A percentile compares a stretch with the other conserved stretches of the same genome.
Evolutionary conservation across 92 coral and sea anemone genomes (phyloP).

Genomic region (Zoanthus gigantus): DNA sequence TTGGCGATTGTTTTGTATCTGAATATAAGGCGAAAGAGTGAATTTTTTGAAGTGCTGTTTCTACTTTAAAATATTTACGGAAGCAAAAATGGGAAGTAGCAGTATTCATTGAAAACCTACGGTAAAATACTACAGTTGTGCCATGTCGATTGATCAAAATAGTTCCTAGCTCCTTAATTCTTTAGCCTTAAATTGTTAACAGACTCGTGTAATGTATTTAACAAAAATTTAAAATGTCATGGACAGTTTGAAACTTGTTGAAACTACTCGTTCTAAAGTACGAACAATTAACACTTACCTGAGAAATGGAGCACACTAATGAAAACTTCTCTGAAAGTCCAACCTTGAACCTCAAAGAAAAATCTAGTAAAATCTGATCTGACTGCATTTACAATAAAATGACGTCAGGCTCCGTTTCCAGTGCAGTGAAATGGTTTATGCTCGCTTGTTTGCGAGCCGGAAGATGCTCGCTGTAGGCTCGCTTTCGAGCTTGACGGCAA

Average conservation of each 20-base stretch:
- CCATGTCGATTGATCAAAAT: neutral
- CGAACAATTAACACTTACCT: too few relatives aligned
- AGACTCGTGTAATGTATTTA: too few relatives aligned
- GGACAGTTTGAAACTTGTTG: too few relatives aligned
- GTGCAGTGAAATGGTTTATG: neutral
- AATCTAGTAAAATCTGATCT: neutral
- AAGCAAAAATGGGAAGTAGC: neutral
- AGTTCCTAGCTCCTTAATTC: neutral
- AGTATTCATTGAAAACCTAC: neutral
- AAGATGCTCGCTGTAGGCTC: neutral
- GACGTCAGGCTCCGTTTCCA: neutral
- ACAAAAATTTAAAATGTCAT: too few relatives aligned
- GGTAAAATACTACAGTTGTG: neutral
- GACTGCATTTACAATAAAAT: too few relatives aligned
- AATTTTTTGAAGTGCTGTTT: neutral
- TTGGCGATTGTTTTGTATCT: too few relatives aligned
- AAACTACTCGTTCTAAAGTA: too few relatives aligned
- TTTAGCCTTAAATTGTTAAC: too few relatives aligned
- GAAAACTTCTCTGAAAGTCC: too few relatives aligned
- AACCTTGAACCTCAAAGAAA: neutral
- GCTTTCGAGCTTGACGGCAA: neutral
- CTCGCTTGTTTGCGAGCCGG: neutral
- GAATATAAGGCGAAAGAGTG: too few relatives aligned
- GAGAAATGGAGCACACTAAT: too few relatives aligned
- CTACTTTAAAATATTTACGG: neutral